phyloP scores from a whole-genome alignment of 2,113 vertebrate species.

The Thalassoma bifasciatum region DNA sequence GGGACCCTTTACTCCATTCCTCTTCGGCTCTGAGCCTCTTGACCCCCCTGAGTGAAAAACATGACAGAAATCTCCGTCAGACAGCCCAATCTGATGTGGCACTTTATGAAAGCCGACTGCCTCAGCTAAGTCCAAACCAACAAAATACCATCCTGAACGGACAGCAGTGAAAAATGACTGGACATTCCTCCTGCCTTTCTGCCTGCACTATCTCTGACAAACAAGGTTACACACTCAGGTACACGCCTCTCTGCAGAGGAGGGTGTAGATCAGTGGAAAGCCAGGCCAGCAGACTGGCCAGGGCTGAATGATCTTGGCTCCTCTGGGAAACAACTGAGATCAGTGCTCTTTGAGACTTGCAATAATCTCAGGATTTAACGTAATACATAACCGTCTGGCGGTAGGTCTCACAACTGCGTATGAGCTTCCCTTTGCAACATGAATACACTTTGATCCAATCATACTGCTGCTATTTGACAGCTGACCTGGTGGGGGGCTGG shows the following conservation, averaged over 20 bases:
- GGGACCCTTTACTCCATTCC: constrained; percentile 89
- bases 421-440: constrained; percentile 24
- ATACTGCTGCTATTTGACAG: constrained; percentile 32
- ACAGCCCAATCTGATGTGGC: neutral
- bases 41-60: constrained; percentile 80
- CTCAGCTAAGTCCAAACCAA: constrained; percentile 5
- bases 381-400: constrained; percentile 55
- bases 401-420: constrained; percentile 23
- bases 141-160: constrained; percentile 16
- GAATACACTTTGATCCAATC: constrained; percentile 16
- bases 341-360: constrained; percentile 61
- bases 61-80: constrained; percentile 22
- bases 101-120: neutral
- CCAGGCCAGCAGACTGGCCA: constrained; percentile 8
- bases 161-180: constrained; percentile 45
- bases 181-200: constrained; percentile 33
- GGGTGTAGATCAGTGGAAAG: constrained; percentile 15
- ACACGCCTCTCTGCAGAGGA: constrained; percentile 6
- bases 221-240: constrained; percentile 12
- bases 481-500: neutral
- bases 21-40: constrained; percentile 88
- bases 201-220: constrained; percentile 15
- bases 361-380: constrained; percentile 70
- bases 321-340: constrained; percentile 59
- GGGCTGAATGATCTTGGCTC: constrained; percentile 39